phyloP scores from a whole-genome alignment of 2,888 invertebrate genomes.

The Cheilosia impressa region DNA sequence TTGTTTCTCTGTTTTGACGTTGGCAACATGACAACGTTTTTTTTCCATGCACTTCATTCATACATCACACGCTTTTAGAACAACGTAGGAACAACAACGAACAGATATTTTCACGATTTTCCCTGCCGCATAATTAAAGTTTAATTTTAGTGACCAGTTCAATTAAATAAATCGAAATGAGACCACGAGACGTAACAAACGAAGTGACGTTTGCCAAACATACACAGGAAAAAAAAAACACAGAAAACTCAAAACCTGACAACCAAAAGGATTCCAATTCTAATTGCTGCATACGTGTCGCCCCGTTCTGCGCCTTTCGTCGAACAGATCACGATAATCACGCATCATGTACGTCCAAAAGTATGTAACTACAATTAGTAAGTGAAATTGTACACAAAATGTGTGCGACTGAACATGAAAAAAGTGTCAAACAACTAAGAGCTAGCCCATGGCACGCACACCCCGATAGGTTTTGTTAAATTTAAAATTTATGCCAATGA shows the following conservation, averaged over 20 bases:
- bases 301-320: slow-evolving; percentile 38
- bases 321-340: slow-evolving; percentile 61
- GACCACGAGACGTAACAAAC: slow-evolving; percentile 64
- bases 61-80: slow-evolving; percentile 54
- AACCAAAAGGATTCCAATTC: slow-evolving; percentile 60
- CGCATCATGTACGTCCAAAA: slow-evolving; percentile 62
- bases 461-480: slow-evolving; percentile 73
- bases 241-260: not conserved
- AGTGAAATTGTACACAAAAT: slow-evolving; percentile 64
- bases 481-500: slow-evolving; percentile 78
- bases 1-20: slow-evolving; percentile 27
- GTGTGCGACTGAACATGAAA: slow-evolving; percentile 27
- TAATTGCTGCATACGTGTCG: slow-evolving; percentile 47
- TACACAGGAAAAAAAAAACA: not conserved
- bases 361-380: slow-evolving; percentile 72
- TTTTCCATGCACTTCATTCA: slow-evolving; percentile 65
- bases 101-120: slow-evolving; percentile 35
- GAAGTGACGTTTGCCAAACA: slow-evolving; percentile 55
- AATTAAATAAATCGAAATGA: slow-evolving; percentile 69
- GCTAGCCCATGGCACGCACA: slow-evolving; percentile 36
- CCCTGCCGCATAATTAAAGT: slow-evolving; percentile 60
- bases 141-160: slow-evolving; percentile 71
- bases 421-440: slow-evolving; percentile 58
- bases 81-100: slow-evolving; percentile 31
- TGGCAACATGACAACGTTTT: slow-evolving; percentile 64